These are phyloP conservation scores for Drosophila kepulauana DNA, from an alignment of 1,140 invertebrate genomes.

Conservation along the genomic window DNA sequence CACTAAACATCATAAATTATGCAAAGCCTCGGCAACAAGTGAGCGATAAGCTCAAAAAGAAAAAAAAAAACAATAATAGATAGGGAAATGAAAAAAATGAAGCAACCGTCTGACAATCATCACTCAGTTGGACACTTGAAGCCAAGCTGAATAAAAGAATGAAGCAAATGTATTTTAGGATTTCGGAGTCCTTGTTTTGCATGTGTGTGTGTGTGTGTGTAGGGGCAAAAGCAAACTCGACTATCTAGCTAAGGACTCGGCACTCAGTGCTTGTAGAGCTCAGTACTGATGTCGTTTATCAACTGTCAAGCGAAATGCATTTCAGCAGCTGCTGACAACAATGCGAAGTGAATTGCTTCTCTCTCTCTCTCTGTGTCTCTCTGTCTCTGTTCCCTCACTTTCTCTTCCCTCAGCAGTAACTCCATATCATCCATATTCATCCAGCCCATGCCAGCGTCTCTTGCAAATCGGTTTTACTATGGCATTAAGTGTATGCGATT, in stretches of 20 bases:
- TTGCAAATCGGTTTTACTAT: constrained; percentile 73
- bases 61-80: constrained; percentile 1
- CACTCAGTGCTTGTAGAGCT: constrained; percentile 21
- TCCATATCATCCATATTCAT: background rate
- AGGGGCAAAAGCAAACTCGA: constrained; percentile 36
- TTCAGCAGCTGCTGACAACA: constrained; percentile 59
- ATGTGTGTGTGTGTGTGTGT: constrained; percentile 8
- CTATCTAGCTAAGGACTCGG: constrained; percentile 47
- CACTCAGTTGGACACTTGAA: constrained; percentile 58
- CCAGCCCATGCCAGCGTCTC: constrained; percentile 33
- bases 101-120: constrained; percentile 67
- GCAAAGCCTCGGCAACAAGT: constrained; percentile 76
- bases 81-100: constrained; percentile 10
- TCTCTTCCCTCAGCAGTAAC: too few relatives aligned
- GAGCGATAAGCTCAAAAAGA: constrained; percentile 54
- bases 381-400: too few relatives aligned
- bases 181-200: constrained; percentile 35
- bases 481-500: constrained; percentile 79
- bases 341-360: constrained; percentile 43
- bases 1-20: constrained; percentile 79
- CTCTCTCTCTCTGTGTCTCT: background rate
- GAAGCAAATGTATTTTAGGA: constrained; percentile 12
- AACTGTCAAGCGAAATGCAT: constrained; percentile 76
- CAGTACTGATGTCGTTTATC: constrained; percentile 73
- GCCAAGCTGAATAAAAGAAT: constrained; percentile 56